Conservation (phyloP, 2,888 invertebrate genomes). For the Chymomyza procnemis region DNA sequence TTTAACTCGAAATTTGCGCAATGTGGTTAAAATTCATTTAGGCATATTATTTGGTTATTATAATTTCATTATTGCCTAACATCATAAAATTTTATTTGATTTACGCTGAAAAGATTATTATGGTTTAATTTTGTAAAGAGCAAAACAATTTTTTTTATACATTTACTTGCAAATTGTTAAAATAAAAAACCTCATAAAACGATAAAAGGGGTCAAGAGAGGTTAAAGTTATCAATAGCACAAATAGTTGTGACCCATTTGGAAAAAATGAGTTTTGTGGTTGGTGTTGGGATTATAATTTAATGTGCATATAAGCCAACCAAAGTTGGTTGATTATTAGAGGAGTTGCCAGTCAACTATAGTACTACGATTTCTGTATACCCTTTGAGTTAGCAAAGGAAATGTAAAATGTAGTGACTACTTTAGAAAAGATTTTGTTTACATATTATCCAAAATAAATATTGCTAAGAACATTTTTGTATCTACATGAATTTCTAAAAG, state of each 20-base stretch:
- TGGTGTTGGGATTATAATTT: conserved; percentile 6
- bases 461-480: too few relatives aligned
- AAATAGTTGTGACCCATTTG: conserved; percentile 8
- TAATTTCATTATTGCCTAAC: background rate
- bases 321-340: background rate
- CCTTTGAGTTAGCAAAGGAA: background rate
- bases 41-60: background rate
- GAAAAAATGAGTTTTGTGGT: conserved; percentile 42
- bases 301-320: background rate
- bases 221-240: conserved; percentile 24
- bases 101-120: conserved; percentile 23
- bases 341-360: background rate
- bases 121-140: conserved; percentile 44
- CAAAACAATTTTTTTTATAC: conserved; percentile 19
- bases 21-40: conserved; percentile 1
- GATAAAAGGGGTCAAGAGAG: conserved; percentile 55
- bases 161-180: conserved; percentile 1
- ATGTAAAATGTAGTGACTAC: too few relatives aligned
- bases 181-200: conserved; percentile 25
- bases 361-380: background rate
- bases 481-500: too few relatives aligned
- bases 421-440: too few relatives aligned
- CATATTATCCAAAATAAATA: too few relatives aligned
- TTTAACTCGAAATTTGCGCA: background rate
- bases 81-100: conserved; percentile 1